phyloP scores from a whole-genome alignment of 2,113 vertebrate genomes.

The Mesoclemmys tuberculata region DNA sequence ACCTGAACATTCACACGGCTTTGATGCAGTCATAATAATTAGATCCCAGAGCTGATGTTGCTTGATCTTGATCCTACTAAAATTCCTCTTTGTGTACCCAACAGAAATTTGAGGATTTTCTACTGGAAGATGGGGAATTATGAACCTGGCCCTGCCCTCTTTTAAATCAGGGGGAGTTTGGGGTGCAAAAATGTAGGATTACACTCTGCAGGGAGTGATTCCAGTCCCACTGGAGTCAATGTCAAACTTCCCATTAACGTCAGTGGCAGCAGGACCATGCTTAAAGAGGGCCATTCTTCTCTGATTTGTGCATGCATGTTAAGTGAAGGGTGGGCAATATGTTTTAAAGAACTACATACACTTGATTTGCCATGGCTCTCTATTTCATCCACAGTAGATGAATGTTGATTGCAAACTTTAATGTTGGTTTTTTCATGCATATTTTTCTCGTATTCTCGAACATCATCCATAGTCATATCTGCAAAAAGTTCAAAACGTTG shows the following conservation, averaged over 20 bases:
- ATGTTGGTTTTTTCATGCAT: slow-evolving; percentile 99
- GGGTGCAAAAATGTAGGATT: background rate
- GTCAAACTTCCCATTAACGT: background rate
- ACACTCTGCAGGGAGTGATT: background rate
- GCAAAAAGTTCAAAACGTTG: slow-evolving; percentile 91
- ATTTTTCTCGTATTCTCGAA: slow-evolving; percentile 97
- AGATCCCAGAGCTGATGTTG: slow-evolving; percentile 2
- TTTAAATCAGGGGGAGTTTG: background rate
- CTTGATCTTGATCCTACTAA: background rate
- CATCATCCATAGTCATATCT: slow-evolving; percentile 99
- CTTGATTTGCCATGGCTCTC: slow-evolving; percentile 93
- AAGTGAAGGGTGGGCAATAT: slow-evolving; percentile 66
- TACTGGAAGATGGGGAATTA: background rate
- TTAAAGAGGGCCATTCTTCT: background rate
- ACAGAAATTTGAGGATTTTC: background rate
- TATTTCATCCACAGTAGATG: slow-evolving; percentile 94
- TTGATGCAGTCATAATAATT: slow-evolving; percentile 8
- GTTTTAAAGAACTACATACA: slow-evolving; percentile 88
- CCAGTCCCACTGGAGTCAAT: slow-evolving; percentile 28
- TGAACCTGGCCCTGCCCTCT: slow-evolving; percentile 1
- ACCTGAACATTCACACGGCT: background rate
- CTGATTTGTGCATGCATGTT: background rate
- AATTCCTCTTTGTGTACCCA: slow-evolving; percentile 3
- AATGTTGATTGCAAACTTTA: slow-evolving; percentile 97
- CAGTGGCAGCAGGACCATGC: background rate